Base-by-base conservation (phyloP, 1,140 invertebrate genomes). In the Eumaeus atala region DNA sequence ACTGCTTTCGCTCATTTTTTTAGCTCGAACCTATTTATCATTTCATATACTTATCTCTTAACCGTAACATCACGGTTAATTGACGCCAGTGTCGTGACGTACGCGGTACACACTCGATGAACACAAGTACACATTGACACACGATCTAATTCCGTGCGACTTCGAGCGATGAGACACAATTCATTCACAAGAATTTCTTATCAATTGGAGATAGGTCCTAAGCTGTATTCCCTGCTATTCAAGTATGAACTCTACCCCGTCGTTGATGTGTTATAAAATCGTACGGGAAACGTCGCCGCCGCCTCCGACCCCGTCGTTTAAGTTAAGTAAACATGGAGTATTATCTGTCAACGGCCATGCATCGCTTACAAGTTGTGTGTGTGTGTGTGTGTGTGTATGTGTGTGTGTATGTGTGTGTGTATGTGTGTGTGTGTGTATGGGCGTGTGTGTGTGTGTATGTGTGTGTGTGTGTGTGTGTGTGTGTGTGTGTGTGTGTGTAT, bases 241-340 rank as follows among this genome's bases (percentile, higher is more conserved):
- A 59, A 87, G 59, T 76, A 37, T 61, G 54, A 67, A 69, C 84
- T 84, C 66, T 87, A 82, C 62, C 54, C 51, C 54, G 49, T 56
- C 56, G 21, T 61, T 10, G 5, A 61, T 77, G 60, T 58, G 67
- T 69, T 55, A 60, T 54, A 71, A 57, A 77, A 60, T 84, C 55
- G 72, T 51, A 44, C 61, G 63, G 47, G 37, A 62, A 66, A 65
- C 64, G 66, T 61, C 59, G 64, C 55, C 59, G 67, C 61, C 64
- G 58, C 61, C 66, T 62, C 61, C 77, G 78, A 83, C 79, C 71
- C 77, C 74, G 74, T 58, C 78, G 72, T 73, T 82, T 74, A 77
- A 80, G 83, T 87, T 84, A 84, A 83, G 84, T 84, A 87, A 87
- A 87, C 81, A 87, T 79, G 62, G 78, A 84, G 79, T 84, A 87